These are phyloP conservation scores for Saimiri boliviensis DNA, from an alignment of 2,113 vertebrate species.

Conservation along the genomic window DNA sequence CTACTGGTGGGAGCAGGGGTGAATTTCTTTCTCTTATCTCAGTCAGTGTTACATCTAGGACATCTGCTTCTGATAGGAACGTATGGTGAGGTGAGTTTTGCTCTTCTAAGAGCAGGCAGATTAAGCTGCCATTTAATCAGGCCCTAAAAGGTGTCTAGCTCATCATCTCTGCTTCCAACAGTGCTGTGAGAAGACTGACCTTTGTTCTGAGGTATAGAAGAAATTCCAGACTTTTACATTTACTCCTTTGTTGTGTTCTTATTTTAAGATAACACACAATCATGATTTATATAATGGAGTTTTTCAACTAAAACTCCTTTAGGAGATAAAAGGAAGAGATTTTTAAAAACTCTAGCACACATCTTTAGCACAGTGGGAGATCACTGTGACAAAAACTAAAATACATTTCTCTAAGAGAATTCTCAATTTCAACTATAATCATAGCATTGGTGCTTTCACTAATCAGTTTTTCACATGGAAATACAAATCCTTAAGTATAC, in stretches of 20 bases:
- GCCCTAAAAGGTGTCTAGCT: background rate
- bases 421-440: background rate
- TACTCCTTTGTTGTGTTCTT: slow-evolving; percentile 9
- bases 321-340: background rate
- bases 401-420: background rate
- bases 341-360: background rate
- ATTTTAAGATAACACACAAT: slow-evolving; percentile 20
- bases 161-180: background rate
- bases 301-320: slow-evolving; percentile 11
- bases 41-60: background rate
- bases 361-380: slow-evolving; percentile 16
- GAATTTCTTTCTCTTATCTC: background rate
- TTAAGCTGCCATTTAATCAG: background rate
- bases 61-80: background rate
- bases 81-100: background rate
- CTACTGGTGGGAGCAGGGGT: background rate
- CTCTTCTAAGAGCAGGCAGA: background rate
- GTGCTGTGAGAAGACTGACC: background rate
- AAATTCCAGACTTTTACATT: background rate
- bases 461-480: slow-evolving; percentile 3
- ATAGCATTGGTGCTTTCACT: background rate
- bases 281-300: background rate
- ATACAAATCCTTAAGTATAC: background rate
- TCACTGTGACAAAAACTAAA: background rate
- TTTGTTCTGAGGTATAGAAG: background rate